Evolutionary conservation across 2,888 invertebrate species (phyloP), one percentile per base, ranked within the genome.

Genomic region (Diploptera punctata): DNA sequence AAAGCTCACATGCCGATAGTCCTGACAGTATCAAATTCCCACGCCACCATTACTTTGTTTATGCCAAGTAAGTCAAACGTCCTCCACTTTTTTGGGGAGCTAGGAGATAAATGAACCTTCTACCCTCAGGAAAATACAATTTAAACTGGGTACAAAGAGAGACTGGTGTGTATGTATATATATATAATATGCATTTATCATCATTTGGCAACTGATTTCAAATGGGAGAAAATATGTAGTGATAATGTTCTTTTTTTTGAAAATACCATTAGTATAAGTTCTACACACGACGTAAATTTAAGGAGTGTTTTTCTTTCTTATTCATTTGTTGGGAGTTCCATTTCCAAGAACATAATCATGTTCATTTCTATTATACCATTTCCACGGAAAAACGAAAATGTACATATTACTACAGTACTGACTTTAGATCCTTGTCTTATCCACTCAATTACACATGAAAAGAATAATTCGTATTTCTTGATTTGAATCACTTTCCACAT

Each of bases 181-280:
- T 60, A 44, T 43, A 69, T 60, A 24, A 33, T 57, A 16, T 57
- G n/a, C n/a, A 29, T 29, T 21, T 29, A 29, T 71, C 21, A 71
- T 26, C 38, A 67, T 54, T 70, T 49, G 67, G 54, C 52, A 71
- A 71, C 71, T 52, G 49, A 71, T 65, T 61, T 65, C 29, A 43
- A 44, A 65, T 16, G 47, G 65, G 52, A 43, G 61, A 44, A 61
- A 60, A 70, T 24, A 47, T 47, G 61, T 52, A 52, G 29, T 26
- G 54, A 52, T 71, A 71, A 52, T 70, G 70, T n/a, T n/a, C n/a
- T n/a, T n/a, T n/a, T n/a, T 71, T 57, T 70, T 47, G 62, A 71
- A 71, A 71, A 65, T 62, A 71, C 52, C 65, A 44, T 47, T 65
- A 47, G 44, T 29, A 47, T 65, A 65, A 65, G 47, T 61, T 67